Base-by-base conservation (phyloP, 2,113 vertebrate genomes). In the Pterophyllum scalare region DNA sequence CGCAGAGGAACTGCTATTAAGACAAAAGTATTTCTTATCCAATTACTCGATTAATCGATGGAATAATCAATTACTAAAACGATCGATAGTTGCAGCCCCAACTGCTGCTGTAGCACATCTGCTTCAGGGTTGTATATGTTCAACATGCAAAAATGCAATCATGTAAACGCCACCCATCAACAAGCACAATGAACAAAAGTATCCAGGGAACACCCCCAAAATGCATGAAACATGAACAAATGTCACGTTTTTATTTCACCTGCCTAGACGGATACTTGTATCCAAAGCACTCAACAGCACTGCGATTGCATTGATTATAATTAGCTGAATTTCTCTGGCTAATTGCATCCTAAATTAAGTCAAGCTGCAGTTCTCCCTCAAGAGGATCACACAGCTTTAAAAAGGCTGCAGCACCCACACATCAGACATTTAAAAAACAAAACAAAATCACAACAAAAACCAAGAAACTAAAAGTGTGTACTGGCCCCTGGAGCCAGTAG, bases 381-480 rank as follows among this genome's bases (percentile, higher is more conserved):
- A 40, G 57, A 70, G 60, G 72, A 85, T 76, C 75, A 33, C 59
- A 8, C 9, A 64, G 20, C 33, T 22, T 17, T 64, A 40, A 64
- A 64, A 15, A 22, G n/a, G 61, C 61, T 64, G n/a, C 61, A 40
- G 35, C 35, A 64, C n/a, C 24, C 20, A 20, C 31, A 11, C 59
- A 54, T 64, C 1, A 62, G 70, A 77, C 6, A 7, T 61, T 7
- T 49, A 17, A 4, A 31, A 35, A 5, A 67, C 3, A 28, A 28
- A 28, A 28, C 59, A 75, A 79, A 84, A 17, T 75, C 15, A 26
- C 46, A 70, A 52, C 14, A 43, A 56, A 88, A 62, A 5, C n/a
- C 26, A 10, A 5, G 40, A 38, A 12, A 54, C 7, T 56, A 60
- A 49, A 28, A 10, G 6, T 22, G 10, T 35, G 38, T 28, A 31